Evolutionary conservation across 2,888 invertebrate species (phyloP).

Genomic region (Julus scandinavius): DNA sequence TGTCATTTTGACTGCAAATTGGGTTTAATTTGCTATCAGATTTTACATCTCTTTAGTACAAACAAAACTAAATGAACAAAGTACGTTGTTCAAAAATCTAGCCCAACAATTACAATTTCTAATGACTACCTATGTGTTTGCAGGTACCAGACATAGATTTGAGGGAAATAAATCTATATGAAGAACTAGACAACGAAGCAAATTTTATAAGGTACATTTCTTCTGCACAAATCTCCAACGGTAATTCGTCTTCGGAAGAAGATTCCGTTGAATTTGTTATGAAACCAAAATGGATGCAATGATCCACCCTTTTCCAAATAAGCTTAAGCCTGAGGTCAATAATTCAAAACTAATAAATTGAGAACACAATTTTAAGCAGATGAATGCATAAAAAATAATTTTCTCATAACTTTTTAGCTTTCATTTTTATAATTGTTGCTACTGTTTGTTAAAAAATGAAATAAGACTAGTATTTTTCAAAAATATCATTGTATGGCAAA

Average conservation of each 20-base stretch:
- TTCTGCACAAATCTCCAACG: background rate
- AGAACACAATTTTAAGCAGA: too few relatives aligned
- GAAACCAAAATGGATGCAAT: slow-evolving; percentile 48
- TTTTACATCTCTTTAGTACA: background rate
- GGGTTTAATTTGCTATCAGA: background rate
- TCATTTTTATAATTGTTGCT: too few relatives aligned
- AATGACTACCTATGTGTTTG: background rate
- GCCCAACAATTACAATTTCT: background rate
- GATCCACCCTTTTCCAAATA: background rate
- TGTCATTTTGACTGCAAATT: background rate
- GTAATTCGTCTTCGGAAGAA: slow-evolving; percentile 51
- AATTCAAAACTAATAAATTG: too few relatives aligned
- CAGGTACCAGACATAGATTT: slow-evolving; percentile 49
- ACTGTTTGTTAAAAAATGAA: too few relatives aligned
- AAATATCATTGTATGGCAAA: too few relatives aligned
- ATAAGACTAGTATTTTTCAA: too few relatives aligned
- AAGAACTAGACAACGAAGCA: slow-evolving; percentile 37
- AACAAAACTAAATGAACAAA: background rate
- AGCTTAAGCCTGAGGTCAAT: too few relatives aligned
- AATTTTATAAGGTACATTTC: background rate
- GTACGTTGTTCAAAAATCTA: background rate
- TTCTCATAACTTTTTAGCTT: too few relatives aligned
- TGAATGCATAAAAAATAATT: too few relatives aligned
- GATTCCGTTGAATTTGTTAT: slow-evolving; percentile 51
- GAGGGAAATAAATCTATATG: slow-evolving; percentile 50